These are phyloP conservation scores for Myopa tessellatipennis DNA, from an alignment of 2,888 invertebrate genomes.

Conservation along the genomic window DNA sequence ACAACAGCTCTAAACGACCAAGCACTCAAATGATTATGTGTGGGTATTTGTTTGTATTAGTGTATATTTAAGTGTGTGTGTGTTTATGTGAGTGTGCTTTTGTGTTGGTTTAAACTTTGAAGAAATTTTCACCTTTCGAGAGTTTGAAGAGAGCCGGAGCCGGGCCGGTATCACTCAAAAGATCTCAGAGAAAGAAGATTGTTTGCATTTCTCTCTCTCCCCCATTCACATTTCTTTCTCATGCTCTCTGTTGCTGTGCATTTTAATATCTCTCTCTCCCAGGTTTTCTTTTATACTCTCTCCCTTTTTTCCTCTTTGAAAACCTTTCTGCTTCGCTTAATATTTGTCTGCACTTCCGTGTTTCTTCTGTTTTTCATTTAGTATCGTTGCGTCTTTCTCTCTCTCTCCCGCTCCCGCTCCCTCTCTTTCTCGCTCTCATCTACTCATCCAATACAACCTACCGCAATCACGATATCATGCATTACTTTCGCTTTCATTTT, in stretches of 20 bases:
- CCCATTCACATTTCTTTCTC: neutral
- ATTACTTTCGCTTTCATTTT: neutral
- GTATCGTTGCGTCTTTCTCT: neutral
- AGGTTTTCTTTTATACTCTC: neutral
- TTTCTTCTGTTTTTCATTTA: slow-evolving; percentile 10
- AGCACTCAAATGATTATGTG: too few relatives aligned
- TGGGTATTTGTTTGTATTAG: too few relatives aligned
- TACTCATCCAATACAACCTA: too few relatives aligned
- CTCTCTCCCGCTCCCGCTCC: too few relatives aligned
- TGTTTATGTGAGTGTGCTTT: too few relatives aligned
- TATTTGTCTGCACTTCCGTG: slow-evolving; percentile 20
- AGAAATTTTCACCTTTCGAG: too few relatives aligned
- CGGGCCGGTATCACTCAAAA: too few relatives aligned
- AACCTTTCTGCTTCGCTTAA: neutral
- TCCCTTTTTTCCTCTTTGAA: neutral
- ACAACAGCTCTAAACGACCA: too few relatives aligned
- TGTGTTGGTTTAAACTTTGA: too few relatives aligned
- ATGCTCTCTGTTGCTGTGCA: neutral
- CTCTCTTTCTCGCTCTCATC: too few relatives aligned
- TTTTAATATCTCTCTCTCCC: neutral
- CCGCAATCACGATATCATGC: neutral
- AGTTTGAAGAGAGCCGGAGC: too few relatives aligned
- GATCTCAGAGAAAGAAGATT: neutral
- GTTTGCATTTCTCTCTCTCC: neutral
- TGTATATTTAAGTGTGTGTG: too few relatives aligned